Conservation (phyloP, 2,888 invertebrate genomes). For the Himalopsyche tibetana region DNA sequence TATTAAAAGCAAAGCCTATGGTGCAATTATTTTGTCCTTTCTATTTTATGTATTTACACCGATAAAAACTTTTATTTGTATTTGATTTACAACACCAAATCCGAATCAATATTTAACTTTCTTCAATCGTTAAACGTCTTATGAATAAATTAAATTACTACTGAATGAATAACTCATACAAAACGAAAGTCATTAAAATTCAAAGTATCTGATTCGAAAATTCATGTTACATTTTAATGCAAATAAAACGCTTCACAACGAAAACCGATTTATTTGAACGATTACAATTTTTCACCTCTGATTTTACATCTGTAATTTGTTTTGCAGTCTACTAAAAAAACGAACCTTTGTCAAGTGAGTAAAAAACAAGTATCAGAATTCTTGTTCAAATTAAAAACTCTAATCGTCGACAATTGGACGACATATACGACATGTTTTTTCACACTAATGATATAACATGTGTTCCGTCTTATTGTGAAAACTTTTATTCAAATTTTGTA, state of each 20-base stretch:
- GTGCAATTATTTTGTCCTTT: constrained; percentile 39
- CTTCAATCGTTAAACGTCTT: constrained; percentile 8
- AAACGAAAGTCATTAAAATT: constrained; percentile 22
- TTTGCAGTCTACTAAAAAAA: neutral
- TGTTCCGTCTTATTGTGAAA: too few species aligned
- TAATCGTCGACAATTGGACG: too few species aligned
- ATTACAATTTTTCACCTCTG: neutral
- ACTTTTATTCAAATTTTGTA: too few species aligned
- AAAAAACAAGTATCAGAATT: neutral
- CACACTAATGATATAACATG: too few species aligned
- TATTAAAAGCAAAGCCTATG: neutral
- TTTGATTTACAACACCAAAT: constrained; percentile 11
- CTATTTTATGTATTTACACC: constrained; percentile 13
- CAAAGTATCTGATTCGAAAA: neutral
- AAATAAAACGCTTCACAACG: neutral
- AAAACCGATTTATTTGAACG: neutral
- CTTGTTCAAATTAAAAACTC: neutral
- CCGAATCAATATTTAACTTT: constrained; percentile 34
- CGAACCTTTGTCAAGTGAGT: too few species aligned
- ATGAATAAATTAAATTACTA: constrained; percentile 19
- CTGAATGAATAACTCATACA: constrained; percentile 14
- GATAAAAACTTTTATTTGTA: constrained; percentile 15
- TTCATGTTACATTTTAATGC: neutral
- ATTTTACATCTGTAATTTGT: neutral
- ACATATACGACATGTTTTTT: too few species aligned